phyloP scores from a whole-genome alignment of 2,797 vertebrate genomes.

The Halcyon leucocephala region DNA sequence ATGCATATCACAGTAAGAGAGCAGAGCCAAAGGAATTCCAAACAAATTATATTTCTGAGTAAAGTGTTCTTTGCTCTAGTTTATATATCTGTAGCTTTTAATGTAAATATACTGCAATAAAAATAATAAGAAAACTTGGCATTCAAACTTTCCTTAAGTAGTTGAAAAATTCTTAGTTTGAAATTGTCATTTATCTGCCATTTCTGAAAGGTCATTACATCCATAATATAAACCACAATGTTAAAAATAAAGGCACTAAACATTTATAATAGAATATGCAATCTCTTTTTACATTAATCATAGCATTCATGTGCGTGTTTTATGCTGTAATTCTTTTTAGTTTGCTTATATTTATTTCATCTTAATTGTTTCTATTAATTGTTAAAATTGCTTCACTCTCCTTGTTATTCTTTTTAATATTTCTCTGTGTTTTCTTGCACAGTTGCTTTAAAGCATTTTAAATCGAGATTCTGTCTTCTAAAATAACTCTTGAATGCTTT shows the following conservation, averaged over 20 bases:
- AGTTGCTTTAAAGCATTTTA: not conserved
- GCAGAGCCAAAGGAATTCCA: slow-evolving; percentile 27
- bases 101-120: slow-evolving; percentile 60
- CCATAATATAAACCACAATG: slow-evolving; percentile 46
- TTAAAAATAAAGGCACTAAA: slow-evolving; percentile 61
- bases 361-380: not conserved
- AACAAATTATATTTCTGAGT: slow-evolving; percentile 58
- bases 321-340: not conserved
- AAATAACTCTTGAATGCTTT: not conserved
- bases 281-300: slow-evolving; percentile 46
- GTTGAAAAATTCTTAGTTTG: slow-evolving; percentile 50
- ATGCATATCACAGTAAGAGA: not conserved
- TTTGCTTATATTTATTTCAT: slow-evolving; percentile 9
- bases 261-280: slow-evolving; percentile 52
- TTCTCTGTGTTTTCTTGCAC: not conserved
- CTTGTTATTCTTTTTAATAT: not conserved
- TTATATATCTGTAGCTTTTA: slow-evolving; percentile 60
- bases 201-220: slow-evolving; percentile 63
- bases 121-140: slow-evolving; percentile 60
- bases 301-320: not conserved
- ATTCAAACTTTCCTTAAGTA: slow-evolving; percentile 66
- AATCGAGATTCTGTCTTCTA: not conserved
- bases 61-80: slow-evolving; percentile 41
- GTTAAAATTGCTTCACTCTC: not conserved
- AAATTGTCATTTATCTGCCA: slow-evolving; percentile 61